Percentiles rank a stretch among this genome's conserved stretches.
phyloP scores from a whole-genome alignment of 2,888 invertebrate genomes.

The Erebia palarica region DNA sequence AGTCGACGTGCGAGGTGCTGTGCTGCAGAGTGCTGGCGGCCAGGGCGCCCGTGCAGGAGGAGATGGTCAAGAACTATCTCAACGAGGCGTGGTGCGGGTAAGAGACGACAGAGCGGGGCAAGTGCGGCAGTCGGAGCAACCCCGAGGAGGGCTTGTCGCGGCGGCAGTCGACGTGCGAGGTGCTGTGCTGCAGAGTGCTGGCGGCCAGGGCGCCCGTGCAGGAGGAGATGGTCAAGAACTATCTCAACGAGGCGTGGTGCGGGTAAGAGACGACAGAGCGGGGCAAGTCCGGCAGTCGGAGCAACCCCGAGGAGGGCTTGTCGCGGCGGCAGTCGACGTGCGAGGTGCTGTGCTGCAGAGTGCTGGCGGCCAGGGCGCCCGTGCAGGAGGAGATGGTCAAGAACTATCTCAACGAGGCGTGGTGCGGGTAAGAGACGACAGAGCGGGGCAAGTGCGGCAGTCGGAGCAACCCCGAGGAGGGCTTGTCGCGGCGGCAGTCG shows the following conservation, averaged over 20 bases:
- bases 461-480: no score
- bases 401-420: no score
- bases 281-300: neutral
- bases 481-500: no score
- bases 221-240: conserved; percentile 91
- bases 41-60: conserved; percentile 87
- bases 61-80: conserved; percentile 91
- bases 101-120: conserved; percentile 35
- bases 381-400: no score
- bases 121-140: conserved; percentile 1
- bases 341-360: no score
- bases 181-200: conserved; percentile 86
- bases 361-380: no score
- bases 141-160: conserved; percentile 49
- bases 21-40: conserved; percentile 87
- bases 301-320: conserved; percentile 3
- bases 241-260: conserved; percentile 87
- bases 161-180: conserved; percentile 72
- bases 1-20: conserved; percentile 80
- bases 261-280: conserved; percentile 54
- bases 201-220: conserved; percentile 88
- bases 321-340: no score
- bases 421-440: no score
- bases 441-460: no score
- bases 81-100: conserved; percentile 85